Conservation (phyloP, 2,797 vertebrate species). For the Peromyscus attwateri region DNA sequence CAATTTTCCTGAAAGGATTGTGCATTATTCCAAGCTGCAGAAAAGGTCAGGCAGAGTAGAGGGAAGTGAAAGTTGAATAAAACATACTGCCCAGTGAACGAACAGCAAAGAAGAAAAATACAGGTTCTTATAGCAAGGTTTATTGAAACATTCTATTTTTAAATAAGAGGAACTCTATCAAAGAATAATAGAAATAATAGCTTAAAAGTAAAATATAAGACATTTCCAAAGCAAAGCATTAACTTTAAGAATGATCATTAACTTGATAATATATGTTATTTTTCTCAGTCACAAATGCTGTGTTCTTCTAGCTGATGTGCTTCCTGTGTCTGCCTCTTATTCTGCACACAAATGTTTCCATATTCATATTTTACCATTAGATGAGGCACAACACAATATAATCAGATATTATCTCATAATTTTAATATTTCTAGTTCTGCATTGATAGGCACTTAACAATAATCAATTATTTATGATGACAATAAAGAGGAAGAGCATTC, state of each 20-base stretch:
- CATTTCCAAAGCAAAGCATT: not conserved
- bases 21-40: not conserved
- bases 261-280: not conserved
- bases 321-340: not conserved
- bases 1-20: not conserved
- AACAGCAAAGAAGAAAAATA: not conserved
- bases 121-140: not conserved
- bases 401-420: not conserved
- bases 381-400: not conserved
- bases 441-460: conserved; percentile 1
- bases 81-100: not conserved
- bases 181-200: not conserved
- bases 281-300: not conserved
- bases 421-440: not conserved
- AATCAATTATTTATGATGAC: not conserved
- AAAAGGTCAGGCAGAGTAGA: not conserved
- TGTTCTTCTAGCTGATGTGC: not conserved
- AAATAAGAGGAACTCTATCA: not conserved
- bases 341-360: not conserved
- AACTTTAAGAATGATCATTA: not conserved
- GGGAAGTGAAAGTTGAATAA: not conserved
- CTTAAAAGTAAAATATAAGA: not conserved
- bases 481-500: not conserved
- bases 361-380: not conserved
- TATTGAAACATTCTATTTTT: not conserved